Base-by-base conservation (phyloP, 2,113 vertebrate species). In the Brienomyrus longianalis region DNA sequence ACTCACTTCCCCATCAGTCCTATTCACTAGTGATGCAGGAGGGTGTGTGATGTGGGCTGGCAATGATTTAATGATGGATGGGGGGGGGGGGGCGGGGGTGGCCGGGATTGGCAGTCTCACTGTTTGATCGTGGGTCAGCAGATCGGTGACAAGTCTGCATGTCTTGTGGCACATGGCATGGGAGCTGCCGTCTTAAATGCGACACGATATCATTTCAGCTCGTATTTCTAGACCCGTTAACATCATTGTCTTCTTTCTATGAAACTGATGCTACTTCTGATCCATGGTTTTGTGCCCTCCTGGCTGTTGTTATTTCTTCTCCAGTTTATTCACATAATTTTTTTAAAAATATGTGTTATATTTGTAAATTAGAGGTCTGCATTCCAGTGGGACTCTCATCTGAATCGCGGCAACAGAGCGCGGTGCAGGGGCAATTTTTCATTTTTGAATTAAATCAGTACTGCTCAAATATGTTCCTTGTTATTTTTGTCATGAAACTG, bases 1-100 rank as follows among this genome's bases (percentile, higher is more conserved):
- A 87, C 70, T 50, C 89, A 89, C 39, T 23, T 86, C 88, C 62
- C 94, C 89, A 92, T n/a, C 80, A 45, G 43, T 23, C 43, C 47
- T 47, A 39, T 35, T 83, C 17, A 83, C 39, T 83, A 83, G 45
- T 47, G 80, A 77, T 83, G 47, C 45, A n/a, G 45, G 80, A 48
- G 45, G 80, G 80, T 23, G 45, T 21, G 43, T 35, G 17, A 39
- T 17, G 4, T 39, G 31, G 31, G 70, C 31, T 77, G 70, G 15
- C 15, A 4, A 19, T 77, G 70, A 77, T 35, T 39, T 77, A 31
- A 77, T 77, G 27, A 77, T 77, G 70, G 15, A 39, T 77, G 31
- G 27, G 27, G 19, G 5, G 3, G 15, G 31, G 27, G 27, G 23
- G 5, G 59, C n/a, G n/a, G 10, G 54, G 31, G 27, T 11, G 19